Conservation (phyloP, 2,888 invertebrate species). For the Drosophila mimetica region DNA sequence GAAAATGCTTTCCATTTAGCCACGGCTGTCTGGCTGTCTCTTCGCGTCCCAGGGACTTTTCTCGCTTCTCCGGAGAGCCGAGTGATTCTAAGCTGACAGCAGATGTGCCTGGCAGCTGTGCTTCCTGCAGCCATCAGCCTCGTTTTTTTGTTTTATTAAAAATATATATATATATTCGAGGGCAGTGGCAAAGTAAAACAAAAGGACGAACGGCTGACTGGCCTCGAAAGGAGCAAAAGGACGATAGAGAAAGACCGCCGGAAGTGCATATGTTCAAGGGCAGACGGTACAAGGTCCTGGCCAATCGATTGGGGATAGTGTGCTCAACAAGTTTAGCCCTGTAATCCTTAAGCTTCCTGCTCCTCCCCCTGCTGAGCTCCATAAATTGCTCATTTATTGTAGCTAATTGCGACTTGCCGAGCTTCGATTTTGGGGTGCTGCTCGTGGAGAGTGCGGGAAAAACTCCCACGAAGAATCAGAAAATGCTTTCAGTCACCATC, state of each 20-base stretch:
- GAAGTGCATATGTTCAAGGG: slow-evolving; percentile 71
- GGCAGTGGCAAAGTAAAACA: slow-evolving; percentile 24
- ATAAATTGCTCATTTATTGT: slow-evolving; percentile 84
- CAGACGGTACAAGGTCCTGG: slow-evolving; percentile 44
- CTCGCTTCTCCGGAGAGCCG: slow-evolving; percentile 28
- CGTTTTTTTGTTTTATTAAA: slow-evolving; percentile 69
- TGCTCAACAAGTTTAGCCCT: slow-evolving; percentile 32
- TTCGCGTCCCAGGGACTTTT: slow-evolving; percentile 1
- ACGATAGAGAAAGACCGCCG: slow-evolving; percentile 43
- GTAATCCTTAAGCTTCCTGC: slow-evolving; percentile 26
- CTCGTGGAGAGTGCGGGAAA: neutral
- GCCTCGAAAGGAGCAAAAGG: slow-evolving; percentile 57
- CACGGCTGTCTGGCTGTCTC: slow-evolving; percentile 54
- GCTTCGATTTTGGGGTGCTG: slow-evolving; percentile 27
- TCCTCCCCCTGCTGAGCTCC: slow-evolving; percentile 2
- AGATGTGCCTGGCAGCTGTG: slow-evolving; percentile 80
- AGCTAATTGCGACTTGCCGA: slow-evolving; percentile 82
- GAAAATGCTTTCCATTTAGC: slow-evolving; percentile 58
- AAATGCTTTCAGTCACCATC: slow-evolving; percentile 74
- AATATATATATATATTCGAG: slow-evolving; percentile 53
- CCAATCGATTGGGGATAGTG: slow-evolving; percentile 24
- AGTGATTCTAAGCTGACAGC: slow-evolving; percentile 74
- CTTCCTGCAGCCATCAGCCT: slow-evolving; percentile 39
- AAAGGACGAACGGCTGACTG: slow-evolving; percentile 59
- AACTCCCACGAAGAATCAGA: slow-evolving; percentile 76